phyloP scores from a whole-genome alignment of 2,797 vertebrate genomes.

The Craterocephalus amniculus region DNA sequence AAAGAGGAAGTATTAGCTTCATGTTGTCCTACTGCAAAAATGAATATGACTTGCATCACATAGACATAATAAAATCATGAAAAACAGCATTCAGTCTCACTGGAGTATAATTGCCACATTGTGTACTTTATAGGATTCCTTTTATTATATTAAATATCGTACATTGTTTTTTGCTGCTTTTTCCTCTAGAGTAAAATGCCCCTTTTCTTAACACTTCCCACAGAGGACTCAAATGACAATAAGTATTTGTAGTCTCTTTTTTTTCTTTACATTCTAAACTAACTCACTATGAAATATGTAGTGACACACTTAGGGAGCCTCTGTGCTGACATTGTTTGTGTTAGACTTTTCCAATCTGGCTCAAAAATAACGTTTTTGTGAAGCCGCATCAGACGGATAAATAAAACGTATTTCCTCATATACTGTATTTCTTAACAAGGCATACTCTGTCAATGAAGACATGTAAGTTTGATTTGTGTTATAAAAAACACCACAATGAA shows the following conservation, averaged over 20 bases:
- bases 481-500: constrained; percentile 15
- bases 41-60: not conserved
- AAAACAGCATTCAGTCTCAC: not conserved
- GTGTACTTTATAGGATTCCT: not conserved
- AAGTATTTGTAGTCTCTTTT: constrained; percentile 11
- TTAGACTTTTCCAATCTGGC: constrained; percentile 58
- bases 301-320: constrained; percentile 32
- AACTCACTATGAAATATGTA: constrained; percentile 53
- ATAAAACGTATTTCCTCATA: constrained; percentile 26
- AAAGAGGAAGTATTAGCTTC: not conserved
- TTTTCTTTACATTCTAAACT: constrained; percentile 30
- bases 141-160: not conserved
- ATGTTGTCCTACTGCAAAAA: not conserved
- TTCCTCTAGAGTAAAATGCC: not conserved
- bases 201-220: not conserved
- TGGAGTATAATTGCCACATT: not conserved
- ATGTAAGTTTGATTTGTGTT: not conserved
- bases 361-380: constrained; percentile 47
- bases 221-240: not conserved
- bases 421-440: constrained; percentile 3
- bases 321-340: constrained; percentile 47
- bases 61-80: not conserved
- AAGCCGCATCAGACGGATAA: constrained; percentile 41
- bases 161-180: not conserved
- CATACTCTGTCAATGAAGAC: constrained; percentile 17